phyloP scores from a whole-genome alignment of 2,888 invertebrate species.

The Thumatha senex region DNA sequence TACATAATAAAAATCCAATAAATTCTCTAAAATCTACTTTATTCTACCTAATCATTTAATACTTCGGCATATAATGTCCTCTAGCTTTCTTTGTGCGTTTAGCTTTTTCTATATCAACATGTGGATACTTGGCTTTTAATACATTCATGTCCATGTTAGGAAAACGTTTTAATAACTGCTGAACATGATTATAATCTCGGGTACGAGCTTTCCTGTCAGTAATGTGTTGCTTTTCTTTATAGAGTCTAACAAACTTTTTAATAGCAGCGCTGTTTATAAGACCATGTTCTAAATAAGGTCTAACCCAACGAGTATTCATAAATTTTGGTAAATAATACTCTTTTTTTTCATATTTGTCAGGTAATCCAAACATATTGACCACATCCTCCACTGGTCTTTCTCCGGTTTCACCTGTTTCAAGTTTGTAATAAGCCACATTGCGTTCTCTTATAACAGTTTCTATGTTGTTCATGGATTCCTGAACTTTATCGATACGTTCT shows the following conservation, averaged over 20 bases:
- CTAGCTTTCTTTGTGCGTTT: slow-evolving; percentile 81
- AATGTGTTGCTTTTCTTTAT: slow-evolving; percentile 86
- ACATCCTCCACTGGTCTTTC: slow-evolving; percentile 87
- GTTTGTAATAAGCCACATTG: slow-evolving; percentile 92
- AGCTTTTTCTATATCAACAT: slow-evolving; percentile 88
- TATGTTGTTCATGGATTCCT: slow-evolving; percentile 97
- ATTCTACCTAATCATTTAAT: slow-evolving; percentile 40
- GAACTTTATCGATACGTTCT: slow-evolving; percentile 96
- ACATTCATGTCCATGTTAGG: slow-evolving; percentile 89
- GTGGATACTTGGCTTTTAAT: slow-evolving; percentile 88
- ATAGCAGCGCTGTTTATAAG: slow-evolving; percentile 83
- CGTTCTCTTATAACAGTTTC: slow-evolving; percentile 96
- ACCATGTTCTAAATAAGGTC: slow-evolving; percentile 81
- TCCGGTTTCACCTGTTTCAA: slow-evolving; percentile 95
- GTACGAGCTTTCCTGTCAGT: slow-evolving; percentile 81
- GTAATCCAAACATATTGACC: slow-evolving; percentile 84
- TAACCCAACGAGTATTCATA: slow-evolving; percentile 86
- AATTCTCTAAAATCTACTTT: slow-evolving; percentile 16
- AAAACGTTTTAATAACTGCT: slow-evolving; percentile 88
- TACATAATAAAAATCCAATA: slow-evolving; percentile 10
- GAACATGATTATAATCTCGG: slow-evolving; percentile 87
- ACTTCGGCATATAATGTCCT: slow-evolving; percentile 84
- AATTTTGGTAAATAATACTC: slow-evolving; percentile 87
- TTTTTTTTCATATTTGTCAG: slow-evolving; percentile 77
- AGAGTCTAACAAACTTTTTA: slow-evolving; percentile 78